phyloP scores from a whole-genome alignment of 2,113 vertebrate species.

The Callaeas wilsoni region DNA sequence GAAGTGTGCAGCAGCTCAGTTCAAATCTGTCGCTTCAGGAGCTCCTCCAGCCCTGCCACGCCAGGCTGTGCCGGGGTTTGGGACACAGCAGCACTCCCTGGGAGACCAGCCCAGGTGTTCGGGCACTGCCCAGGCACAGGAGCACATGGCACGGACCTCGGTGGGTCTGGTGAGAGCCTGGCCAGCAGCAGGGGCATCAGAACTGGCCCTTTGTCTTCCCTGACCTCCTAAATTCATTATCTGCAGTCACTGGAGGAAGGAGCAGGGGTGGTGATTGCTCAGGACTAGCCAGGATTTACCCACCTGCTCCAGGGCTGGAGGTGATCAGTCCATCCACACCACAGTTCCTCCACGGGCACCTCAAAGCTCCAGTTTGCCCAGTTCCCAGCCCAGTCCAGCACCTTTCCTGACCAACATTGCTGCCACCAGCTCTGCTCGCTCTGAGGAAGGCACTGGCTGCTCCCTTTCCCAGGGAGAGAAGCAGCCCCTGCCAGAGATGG shows the following conservation, averaged over 20 bases:
- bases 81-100: not conserved
- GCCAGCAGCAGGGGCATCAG: not conserved
- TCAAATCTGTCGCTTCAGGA: not conserved
- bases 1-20: not conserved
- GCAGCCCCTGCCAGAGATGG: not conserved
- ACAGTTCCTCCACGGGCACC: not conserved
- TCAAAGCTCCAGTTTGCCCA: not conserved
- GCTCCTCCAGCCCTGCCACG: not conserved
- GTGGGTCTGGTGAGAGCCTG: not conserved
- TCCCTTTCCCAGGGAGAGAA: not conserved
- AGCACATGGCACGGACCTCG: not conserved
- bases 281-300: not conserved
- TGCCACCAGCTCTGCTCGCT: not conserved
- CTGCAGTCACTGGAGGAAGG: not conserved
- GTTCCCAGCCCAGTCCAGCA: not conserved
- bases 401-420: not conserved
- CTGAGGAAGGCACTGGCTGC: not conserved
- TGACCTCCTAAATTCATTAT: not conserved
- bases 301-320: not conserved
- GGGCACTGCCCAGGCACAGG: not conserved
- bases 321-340: rapidly evolving
- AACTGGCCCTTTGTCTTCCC: not conserved
- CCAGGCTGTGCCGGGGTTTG: not conserved
- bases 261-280: not conserved
- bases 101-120: not conserved